Evolutionary conservation across 2,113 vertebrate species (phyloP).

Genomic region (Oryzias celebensis): DNA sequence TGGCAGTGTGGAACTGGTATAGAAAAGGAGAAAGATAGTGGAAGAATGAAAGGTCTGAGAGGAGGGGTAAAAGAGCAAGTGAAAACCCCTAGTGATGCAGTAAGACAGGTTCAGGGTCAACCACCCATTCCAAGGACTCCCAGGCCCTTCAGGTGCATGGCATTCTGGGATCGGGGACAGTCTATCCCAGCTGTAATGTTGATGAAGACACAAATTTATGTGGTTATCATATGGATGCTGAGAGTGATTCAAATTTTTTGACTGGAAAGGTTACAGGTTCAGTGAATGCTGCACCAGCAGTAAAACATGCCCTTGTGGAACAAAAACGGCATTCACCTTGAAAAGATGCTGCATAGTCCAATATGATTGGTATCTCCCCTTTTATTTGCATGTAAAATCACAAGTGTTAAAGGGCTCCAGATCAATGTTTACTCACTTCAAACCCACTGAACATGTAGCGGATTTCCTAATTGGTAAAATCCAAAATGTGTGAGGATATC

Average conservation of each 20-base stretch:
- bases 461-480: slow-evolving; percentile 60
- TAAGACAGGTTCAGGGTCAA: slow-evolving; percentile 68
- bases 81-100: slow-evolving; percentile 63
- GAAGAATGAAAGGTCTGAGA: slow-evolving; percentile 62
- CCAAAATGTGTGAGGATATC: slow-evolving; percentile 61
- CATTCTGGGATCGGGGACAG: slow-evolving; percentile 62
- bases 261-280: slow-evolving; percentile 65
- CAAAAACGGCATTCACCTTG: slow-evolving; percentile 58
- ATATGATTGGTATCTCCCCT: slow-evolving; percentile 33
- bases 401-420: slow-evolving; percentile 48
- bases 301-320: slow-evolving; percentile 57
- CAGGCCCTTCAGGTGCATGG: slow-evolving; percentile 59
- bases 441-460: slow-evolving; percentile 52
- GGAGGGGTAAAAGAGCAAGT: slow-evolving; percentile 47
- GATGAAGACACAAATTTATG: slow-evolving; percentile 77
- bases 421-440: slow-evolving; percentile 64
- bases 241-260: slow-evolving; percentile 60
- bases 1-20: slow-evolving; percentile 58
- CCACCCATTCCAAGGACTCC: slow-evolving; percentile 71
- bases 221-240: slow-evolving; percentile 73
- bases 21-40: slow-evolving; percentile 55
- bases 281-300: slow-evolving; percentile 32
- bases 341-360: slow-evolving; percentile 41
- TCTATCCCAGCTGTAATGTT: slow-evolving; percentile 68
- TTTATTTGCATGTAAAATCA: slow-evolving; percentile 75